phyloP scores from a whole-genome alignment of 2,888 invertebrate genomes.

The Matsumyia berberina region DNA sequence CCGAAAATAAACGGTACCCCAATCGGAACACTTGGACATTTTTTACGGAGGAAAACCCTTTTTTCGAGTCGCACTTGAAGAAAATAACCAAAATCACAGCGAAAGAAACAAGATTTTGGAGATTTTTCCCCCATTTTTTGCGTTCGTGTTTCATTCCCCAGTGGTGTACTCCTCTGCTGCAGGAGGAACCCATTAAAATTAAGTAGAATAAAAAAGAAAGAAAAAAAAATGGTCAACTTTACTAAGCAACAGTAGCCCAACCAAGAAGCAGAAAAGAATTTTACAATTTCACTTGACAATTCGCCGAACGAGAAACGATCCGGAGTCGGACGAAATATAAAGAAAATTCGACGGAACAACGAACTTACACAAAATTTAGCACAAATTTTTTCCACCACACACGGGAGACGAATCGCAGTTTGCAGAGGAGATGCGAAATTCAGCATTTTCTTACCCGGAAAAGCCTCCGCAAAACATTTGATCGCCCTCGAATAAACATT shows the following conservation, averaged over 20 bases:
- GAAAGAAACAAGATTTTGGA: slow-evolving; percentile 63
- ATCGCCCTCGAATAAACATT: slow-evolving; percentile 4
- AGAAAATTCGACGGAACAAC: slow-evolving; percentile 56
- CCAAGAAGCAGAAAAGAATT: not conserved
- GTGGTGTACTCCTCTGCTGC: slow-evolving; percentile 3
- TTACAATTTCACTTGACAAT: slow-evolving; percentile 48
- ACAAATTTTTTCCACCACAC: slow-evolving; percentile 59
- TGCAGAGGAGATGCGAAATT: slow-evolving; percentile 54
- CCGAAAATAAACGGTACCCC: slow-evolving; percentile 71
- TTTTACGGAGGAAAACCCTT: slow-evolving; percentile 50
- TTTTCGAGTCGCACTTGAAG: not conserved
- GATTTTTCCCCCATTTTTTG: slow-evolving; percentile 55
- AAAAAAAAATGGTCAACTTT: slow-evolving; percentile 14
- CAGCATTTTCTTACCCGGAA: slow-evolving; percentile 23
- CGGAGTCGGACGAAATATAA: not conserved
- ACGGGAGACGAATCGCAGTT: slow-evolving; percentile 53
- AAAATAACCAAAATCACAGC: slow-evolving; percentile 26
- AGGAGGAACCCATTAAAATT: slow-evolving; percentile 25
- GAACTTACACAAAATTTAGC: slow-evolving; percentile 58
- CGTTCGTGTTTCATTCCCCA: slow-evolving; percentile 65
- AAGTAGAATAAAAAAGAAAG: not conserved
- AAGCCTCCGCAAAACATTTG: slow-evolving; percentile 26
- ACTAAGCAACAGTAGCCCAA: slow-evolving; percentile 27
- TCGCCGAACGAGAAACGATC: not conserved
- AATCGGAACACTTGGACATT: slow-evolving; percentile 23